Conservation (phyloP, 2,797 vertebrate species). For the Coregonus ussuriensis region DNA sequence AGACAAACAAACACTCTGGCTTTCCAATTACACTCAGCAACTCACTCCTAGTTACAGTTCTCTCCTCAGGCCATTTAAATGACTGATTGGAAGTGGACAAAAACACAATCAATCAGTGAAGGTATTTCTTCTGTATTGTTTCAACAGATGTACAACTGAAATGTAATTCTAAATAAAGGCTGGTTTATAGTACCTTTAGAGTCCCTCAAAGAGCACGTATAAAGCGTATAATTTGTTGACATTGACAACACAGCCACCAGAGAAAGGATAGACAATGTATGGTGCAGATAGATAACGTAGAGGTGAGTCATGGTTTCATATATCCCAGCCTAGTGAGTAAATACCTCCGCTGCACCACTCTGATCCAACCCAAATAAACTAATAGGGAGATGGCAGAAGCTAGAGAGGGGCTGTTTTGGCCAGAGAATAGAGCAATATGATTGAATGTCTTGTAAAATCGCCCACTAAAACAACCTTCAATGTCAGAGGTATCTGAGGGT, state of each 20-base stretch:
- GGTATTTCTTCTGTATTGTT: background rate
- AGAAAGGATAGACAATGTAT: background rate
- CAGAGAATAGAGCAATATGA: background rate
- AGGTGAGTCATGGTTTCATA: conserved; percentile 1
- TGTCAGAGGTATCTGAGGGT: background rate
- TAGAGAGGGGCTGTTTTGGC: background rate
- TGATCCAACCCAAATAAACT: background rate
- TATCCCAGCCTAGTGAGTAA: background rate
- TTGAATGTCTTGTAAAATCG: background rate
- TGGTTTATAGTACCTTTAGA: background rate
- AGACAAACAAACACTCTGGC: conserved; percentile 16
- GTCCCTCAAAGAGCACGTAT: background rate
- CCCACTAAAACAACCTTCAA: background rate
- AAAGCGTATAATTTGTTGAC: background rate
- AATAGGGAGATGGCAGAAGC: background rate
- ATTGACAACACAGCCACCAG: background rate
- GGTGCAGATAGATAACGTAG: background rate
- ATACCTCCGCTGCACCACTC: background rate
- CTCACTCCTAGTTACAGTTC: background rate
- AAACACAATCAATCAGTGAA: background rate
- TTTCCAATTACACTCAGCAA: background rate
- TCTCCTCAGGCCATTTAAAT: background rate
- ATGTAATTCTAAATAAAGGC: background rate
- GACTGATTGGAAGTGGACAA: conserved; percentile 1
- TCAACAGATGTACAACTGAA: background rate